phyloP scores from a whole-genome alignment of 2,797 vertebrate species.

The Ceryle rudis region DNA sequence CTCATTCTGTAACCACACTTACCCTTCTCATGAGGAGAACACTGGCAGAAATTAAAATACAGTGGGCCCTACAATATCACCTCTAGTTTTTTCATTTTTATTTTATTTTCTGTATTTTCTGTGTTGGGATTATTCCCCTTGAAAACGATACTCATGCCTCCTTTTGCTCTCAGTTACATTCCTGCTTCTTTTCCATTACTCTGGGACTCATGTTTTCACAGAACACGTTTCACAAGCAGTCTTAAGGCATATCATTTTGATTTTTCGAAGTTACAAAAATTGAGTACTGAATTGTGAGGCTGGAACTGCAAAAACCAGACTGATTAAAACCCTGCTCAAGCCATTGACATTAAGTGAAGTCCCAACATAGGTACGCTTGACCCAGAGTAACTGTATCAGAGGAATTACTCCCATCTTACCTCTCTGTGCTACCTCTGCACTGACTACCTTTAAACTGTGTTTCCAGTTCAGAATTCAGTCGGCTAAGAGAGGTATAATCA shows the following conservation, averaged over 20 bases:
- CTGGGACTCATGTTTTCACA: not conserved
- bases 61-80: not conserved
- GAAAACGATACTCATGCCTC: not conserved
- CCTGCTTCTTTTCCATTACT: not conserved
- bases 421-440: not conserved
- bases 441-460: not conserved
- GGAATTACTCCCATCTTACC: not conserved
- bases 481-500: not conserved
- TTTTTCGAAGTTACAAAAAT: not conserved
- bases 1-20: not conserved
- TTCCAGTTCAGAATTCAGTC: not conserved
- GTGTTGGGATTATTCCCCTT: not conserved
- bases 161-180: not conserved
- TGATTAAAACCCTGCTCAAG: not conserved
- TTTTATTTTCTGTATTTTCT: not conserved
- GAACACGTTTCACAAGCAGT: not conserved
- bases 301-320: not conserved
- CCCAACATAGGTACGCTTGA: not conserved
- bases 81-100: not conserved
- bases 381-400: not conserved
- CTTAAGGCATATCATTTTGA: not conserved
- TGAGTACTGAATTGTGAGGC: not conserved
- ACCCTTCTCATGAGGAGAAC: not conserved
- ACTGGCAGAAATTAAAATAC: not conserved
- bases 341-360: not conserved